Conservation (phyloP, 2,797 vertebrate species). For the Loriculus beryllinus region DNA sequence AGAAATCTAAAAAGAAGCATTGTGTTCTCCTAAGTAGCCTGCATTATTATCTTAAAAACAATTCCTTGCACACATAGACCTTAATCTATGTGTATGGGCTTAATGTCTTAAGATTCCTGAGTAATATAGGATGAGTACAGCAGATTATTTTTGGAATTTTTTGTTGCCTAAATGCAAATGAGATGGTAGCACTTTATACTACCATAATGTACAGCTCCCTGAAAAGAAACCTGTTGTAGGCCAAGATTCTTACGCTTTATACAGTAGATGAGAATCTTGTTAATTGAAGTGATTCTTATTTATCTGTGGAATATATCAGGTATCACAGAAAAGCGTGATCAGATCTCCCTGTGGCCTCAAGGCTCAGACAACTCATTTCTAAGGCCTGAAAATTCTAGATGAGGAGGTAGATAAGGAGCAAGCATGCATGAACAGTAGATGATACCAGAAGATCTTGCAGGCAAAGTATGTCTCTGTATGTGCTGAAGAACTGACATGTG, state of each 20-base stretch:
- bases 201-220: neutral
- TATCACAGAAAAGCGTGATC: neutral
- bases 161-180: neutral
- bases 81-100: neutral
- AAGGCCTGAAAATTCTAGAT: neutral
- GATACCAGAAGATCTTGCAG: neutral
- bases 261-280: neutral
- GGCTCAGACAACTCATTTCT: neutral
- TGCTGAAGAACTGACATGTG: neutral
- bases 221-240: neutral
- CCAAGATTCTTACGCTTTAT: neutral
- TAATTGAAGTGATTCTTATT: neutral
- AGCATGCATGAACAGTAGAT: neutral
- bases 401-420: neutral
- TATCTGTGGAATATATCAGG: neutral
- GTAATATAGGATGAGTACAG: neutral
- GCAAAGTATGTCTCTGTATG: neutral
- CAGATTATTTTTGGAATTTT: neutral
- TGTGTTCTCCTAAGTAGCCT: neutral
- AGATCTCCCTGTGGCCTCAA: neutral
- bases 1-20: neutral
- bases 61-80: neutral
- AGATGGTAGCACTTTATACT: neutral
- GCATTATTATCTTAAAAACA: neutral
- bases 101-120: neutral